These are phyloP conservation scores for Chromoteleia sp. DNA, from an alignment of 2,888 invertebrate genomes.

Conservation along the genomic window DNA sequence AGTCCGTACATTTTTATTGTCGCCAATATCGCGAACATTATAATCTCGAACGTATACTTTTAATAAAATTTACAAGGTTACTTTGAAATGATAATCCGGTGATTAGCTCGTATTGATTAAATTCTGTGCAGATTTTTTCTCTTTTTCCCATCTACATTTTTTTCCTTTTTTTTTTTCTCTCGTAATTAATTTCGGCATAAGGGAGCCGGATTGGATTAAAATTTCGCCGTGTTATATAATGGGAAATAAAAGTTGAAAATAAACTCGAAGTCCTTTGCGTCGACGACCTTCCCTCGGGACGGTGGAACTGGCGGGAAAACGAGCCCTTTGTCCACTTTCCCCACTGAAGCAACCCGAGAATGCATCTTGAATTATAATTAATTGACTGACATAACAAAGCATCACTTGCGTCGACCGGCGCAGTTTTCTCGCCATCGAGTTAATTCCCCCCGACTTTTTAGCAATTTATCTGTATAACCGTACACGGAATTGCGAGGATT, in stretches of 20 bases:
- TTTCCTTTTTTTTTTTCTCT: conserved; percentile 7
- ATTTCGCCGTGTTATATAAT: conserved; percentile 55
- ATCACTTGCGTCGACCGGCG: conserved; percentile 61
- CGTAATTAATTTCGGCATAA: conserved; percentile 49
- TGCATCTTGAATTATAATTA: conserved; percentile 76
- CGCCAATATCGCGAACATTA: conserved; percentile 24
- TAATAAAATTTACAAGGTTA: conserved; percentile 22
- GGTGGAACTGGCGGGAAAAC: conserved; percentile 54
- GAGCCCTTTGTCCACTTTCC: conserved; percentile 68
- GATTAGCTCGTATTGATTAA: conserved; percentile 46
- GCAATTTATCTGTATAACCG: conserved; percentile 55
- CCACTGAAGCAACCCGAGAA: conserved; percentile 63
- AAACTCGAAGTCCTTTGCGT: conserved; percentile 51
- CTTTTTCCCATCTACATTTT: neutral
- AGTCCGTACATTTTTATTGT: conserved; percentile 50
- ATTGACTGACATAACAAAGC: conserved; percentile 74
- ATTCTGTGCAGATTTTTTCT: neutral
- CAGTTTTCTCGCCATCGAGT: conserved; percentile 61
- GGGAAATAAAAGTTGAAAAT: conserved; percentile 58
- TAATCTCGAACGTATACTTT: conserved; percentile 14
- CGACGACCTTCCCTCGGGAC: conserved; percentile 59
- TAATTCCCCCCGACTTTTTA: conserved; percentile 46
- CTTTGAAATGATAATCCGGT: conserved; percentile 46
- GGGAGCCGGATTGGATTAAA: conserved; percentile 56
- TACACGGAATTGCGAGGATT: conserved; percentile 44